Evolutionary conservation across 2,797 vertebrate species (phyloP), one percentile per base, ranked within the genome.

Genomic region (Acrossocheilus fasciatus): DNA sequence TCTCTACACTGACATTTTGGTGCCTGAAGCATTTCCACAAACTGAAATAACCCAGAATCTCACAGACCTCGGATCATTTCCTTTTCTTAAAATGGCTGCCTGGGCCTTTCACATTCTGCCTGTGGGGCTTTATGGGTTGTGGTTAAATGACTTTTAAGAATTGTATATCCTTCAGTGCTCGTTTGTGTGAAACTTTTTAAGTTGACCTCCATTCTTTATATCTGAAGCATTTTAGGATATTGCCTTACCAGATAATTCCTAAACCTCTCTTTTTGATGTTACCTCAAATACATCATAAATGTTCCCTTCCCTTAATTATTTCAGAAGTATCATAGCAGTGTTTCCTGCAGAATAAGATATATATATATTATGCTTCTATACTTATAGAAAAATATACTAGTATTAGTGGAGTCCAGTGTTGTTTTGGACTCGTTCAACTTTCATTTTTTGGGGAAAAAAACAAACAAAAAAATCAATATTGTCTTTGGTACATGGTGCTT

Each of bases 11-110:
- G 88, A 90, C 88, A 88, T 91, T 91, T 89, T 82, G 81, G 75
- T 88, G 88, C 91, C 88, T 88, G 84, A 86, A 89, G 90, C 88
- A 54, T 90, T 91, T 91, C 88, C 90, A 90, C 82, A 89, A 84
- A 86, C 88, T 87, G 82, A 87, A 87, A 89, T 89, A 87, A 91
- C 86, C 85, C 88, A 72, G 88, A 87, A 89, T 89, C 87, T 87
- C 82, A 85, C 81, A 89, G 88, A 89, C 76, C 68, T 82, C 36
- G 72, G 81, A 89, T 89, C 79, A 78, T 79, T 89, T 91, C 82
- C 87, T 86, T 87, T 87, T 79, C 84, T 83, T 84, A 75, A 89
- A 90, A 91, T 89, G 87, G 89, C 81, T 86, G 59, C 87, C 84
- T 90, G 88, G 86, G 79, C 86, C 87, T 81, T 86, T 79, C 8